Evolutionary conservation across 2,888 invertebrate species (phyloP), one percentile per base, ranked within the genome.

Genomic region (Luperina testacea): DNA sequence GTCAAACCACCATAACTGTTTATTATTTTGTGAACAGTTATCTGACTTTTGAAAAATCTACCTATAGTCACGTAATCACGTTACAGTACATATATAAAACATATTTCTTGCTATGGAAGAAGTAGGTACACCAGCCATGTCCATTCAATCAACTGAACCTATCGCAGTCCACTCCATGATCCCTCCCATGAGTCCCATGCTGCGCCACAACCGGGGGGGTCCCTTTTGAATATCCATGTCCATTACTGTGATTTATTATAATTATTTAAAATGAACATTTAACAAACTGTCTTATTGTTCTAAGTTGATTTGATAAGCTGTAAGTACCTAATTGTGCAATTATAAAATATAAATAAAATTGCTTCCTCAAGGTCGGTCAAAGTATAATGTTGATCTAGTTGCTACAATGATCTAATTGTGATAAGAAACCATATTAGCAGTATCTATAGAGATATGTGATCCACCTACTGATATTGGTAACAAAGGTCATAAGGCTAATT

Each of bases 271-370:
- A 64, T 59, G 0, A 83, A 15, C 45, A 15, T 27, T 8, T 45
- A 61, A n/a, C 17, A 51, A 48, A 5, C 45, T 27, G 17, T 32
- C 15, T 48, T 68, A 38, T 24, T 32, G 32, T 32, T 24, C 72
- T 27, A n/a, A 32, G 42, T 3, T 63, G 8, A 73, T 17, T 27
- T 38, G 20, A 17, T 63, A 38, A 38, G 4, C 15, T 65, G 45
- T 69, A 27, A 67, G 45, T 69, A n/a, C n/a, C n/a, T n/a, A n/a
- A 69, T 83, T 85, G 83, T 72, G 78, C 77, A 77, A 86, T 73
- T 83, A 75, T 42, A 42, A 59, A 64, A 75, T 24, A 75, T 48
- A 75, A 63, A 72, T 59, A 61, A 74, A 72, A 77, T 68, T 74
- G 17, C 63, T 77, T 64, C 48, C 2, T 27, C 71, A 87, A 87